phyloP scores from a whole-genome alignment of 2,888 invertebrate genomes.

The Cyclophora albipunctata region DNA sequence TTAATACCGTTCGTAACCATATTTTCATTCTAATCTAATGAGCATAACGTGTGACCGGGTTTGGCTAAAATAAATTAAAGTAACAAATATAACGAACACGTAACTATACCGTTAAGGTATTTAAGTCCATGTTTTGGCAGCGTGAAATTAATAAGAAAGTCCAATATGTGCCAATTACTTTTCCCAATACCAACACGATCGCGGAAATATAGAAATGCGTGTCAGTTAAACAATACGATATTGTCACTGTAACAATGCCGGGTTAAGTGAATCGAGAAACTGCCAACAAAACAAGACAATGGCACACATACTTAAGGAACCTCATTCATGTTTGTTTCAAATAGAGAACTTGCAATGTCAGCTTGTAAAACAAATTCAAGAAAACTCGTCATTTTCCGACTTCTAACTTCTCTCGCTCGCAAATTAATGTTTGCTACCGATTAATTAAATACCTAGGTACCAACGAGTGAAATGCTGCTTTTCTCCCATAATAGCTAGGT shows the following conservation, averaged over 20 bases:
- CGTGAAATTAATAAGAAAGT: too few relatives aligned
- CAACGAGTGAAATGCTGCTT: constrained; percentile 37
- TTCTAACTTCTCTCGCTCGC: constrained; percentile 16
- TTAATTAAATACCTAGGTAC: constrained; percentile 24
- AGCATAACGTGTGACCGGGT: too few relatives aligned
- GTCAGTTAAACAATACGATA: constrained; percentile 10
- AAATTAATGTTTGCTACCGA: constrained; percentile 18
- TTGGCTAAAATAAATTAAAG: too few relatives aligned
- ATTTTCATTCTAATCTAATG: too few relatives aligned
- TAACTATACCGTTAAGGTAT: too few relatives aligned
- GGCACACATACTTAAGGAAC: constrained; percentile 9
- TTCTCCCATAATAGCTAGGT: constrained; percentile 30
- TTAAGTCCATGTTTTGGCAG: too few relatives aligned
- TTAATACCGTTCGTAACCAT: too few relatives aligned
- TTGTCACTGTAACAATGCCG: constrained; percentile 3
- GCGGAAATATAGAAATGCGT: constrained; percentile 7
- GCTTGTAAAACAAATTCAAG: constrained; percentile 13
- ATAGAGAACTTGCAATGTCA: constrained; percentile 2
- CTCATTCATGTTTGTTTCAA: constrained; percentile 1
- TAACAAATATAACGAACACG: too few relatives aligned
- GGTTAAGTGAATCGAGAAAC: constrained; percentile 15
- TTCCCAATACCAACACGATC: neutral
- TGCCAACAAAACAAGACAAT: constrained; percentile 19
- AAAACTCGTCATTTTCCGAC: constrained; percentile 13
- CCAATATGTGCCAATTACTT: neutral